Percentiles rank a stretch among this genome's conserved stretches.
Evolutionary conservation across 2,797 vertebrate species (phyloP).

Genomic region (Nothura maculosa): DNA sequence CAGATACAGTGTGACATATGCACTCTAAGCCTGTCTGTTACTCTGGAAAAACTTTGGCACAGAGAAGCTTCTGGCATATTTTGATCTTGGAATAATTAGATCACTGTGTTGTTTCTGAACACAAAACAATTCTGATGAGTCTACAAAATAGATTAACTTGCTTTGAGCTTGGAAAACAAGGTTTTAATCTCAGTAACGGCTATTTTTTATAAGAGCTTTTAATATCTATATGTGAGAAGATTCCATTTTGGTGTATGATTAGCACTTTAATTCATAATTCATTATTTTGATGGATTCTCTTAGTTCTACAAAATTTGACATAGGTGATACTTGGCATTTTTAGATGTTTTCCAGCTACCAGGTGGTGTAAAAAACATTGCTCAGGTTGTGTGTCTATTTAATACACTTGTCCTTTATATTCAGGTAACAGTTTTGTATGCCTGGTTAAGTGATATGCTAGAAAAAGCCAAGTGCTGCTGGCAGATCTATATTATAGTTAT

Average conservation of each 20-base stretch:
- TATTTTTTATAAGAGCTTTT: neutral
- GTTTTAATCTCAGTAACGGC: neutral
- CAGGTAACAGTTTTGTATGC: accelerated
- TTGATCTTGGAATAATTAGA: constrained; percentile 14
- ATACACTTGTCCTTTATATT: neutral
- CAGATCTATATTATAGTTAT: neutral
- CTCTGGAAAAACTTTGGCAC: neutral
- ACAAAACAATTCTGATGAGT: constrained; percentile 17
- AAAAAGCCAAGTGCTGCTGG: accelerated
- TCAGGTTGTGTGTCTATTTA: neutral
- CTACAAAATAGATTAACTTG: neutral
- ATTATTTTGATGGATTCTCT: neutral
- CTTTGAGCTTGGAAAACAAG: constrained; percentile 46
- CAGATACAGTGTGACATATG: neutral
- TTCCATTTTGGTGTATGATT: neutral
- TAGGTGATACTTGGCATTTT: neutral
- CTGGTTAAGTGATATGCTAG: neutral
- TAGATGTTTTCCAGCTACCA: neutral
- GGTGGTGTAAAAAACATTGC: neutral
- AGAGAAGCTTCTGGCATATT: neutral
- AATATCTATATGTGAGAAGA: neutral
- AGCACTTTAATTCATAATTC: constrained; percentile 10
- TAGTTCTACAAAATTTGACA: neutral
- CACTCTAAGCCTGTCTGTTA: neutral
- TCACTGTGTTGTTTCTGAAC: constrained; percentile 9